phyloP scores from a whole-genome alignment of 1,140 invertebrate species.

The Choristoneura fumiferana region DNA sequence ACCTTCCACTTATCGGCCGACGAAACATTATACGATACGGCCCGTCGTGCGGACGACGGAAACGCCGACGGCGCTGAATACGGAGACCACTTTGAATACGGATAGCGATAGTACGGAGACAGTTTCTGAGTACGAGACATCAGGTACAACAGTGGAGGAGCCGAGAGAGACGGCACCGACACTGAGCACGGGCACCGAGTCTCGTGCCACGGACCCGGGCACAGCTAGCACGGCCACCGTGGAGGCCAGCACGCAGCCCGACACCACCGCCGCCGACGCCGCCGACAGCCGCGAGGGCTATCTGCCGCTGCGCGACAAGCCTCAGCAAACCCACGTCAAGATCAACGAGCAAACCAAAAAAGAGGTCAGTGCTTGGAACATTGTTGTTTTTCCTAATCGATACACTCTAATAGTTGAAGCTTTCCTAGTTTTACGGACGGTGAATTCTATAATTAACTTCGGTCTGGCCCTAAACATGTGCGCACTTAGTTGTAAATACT shows the following conservation, averaged over 20 bases:
- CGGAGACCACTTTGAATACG: constrained; percentile 55
- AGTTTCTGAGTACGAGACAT: constrained; percentile 51
- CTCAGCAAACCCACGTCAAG: constrained; percentile 71
- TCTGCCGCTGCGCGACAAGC: constrained; percentile 71
- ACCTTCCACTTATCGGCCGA: constrained; percentile 56
- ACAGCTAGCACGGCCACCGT: constrained; percentile 51
- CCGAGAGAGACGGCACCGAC: constrained; percentile 54
- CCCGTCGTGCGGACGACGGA: constrained; percentile 60
- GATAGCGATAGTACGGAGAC: constrained; percentile 59
- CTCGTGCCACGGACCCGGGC: constrained; percentile 49
- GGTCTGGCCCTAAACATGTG: constrained; percentile 33
- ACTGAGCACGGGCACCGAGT: constrained; percentile 48
- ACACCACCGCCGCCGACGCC: constrained; percentile 58
- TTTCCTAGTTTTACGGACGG: constrained; percentile 46
- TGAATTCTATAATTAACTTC: constrained; percentile 38
- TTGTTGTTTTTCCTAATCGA: constrained; percentile 48
- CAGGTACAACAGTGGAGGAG: constrained; percentile 49
- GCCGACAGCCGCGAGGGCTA: constrained; percentile 73
- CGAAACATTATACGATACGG: constrained; percentile 73
- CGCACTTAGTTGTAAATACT: constrained; percentile 21
- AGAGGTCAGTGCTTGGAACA: constrained; percentile 71
- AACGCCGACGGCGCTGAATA: constrained; percentile 57
- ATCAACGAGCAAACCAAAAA: constrained; percentile 76
- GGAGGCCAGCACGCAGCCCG: constrained; percentile 56
- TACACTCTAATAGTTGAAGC: constrained; percentile 60